Conservation (phyloP, 2,888 invertebrate genomes). For the Miltochrista miniata region DNA sequence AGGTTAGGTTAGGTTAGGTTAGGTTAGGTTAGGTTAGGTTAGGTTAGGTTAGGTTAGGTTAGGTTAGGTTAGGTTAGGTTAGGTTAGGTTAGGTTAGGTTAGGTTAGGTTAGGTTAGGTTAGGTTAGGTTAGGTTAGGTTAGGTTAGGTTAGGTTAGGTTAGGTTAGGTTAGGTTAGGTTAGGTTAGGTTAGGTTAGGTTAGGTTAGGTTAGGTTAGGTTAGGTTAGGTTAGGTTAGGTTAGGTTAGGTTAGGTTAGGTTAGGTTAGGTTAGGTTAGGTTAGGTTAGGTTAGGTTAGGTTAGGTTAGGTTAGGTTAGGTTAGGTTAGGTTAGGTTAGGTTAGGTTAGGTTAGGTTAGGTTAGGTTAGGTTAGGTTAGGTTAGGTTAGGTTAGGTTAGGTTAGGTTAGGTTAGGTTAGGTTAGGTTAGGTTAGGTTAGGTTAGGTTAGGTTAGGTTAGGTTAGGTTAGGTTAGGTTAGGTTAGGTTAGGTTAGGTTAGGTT, state of each 20-base stretch:
- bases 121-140: constrained; percentile 30
- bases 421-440: constrained; percentile 24
- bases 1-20: constrained; percentile 22
- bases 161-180: constrained; percentile 25
- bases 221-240: constrained; percentile 26
- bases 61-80: constrained; percentile 28
- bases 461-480: constrained; percentile 23
- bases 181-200: constrained; percentile 12
- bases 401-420: constrained; percentile 21
- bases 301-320: constrained; percentile 25
- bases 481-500: constrained; percentile 20
- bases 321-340: constrained; percentile 22
- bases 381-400: constrained; percentile 20
- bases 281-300: constrained; percentile 24
- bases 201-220: constrained; percentile 21
- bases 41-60: constrained; percentile 27
- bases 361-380: constrained; percentile 19
- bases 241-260: constrained; percentile 29
- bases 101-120: constrained; percentile 14
- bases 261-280: constrained; percentile 25
- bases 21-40: constrained; percentile 23
- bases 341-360: constrained; percentile 18
- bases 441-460: constrained; percentile 24
- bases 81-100: constrained; percentile 27
- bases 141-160: constrained; percentile 22